Evolutionary conservation across 2,888 invertebrate species (phyloP).

Genomic region (Rhopalosiphum nymphaeae): DNA sequence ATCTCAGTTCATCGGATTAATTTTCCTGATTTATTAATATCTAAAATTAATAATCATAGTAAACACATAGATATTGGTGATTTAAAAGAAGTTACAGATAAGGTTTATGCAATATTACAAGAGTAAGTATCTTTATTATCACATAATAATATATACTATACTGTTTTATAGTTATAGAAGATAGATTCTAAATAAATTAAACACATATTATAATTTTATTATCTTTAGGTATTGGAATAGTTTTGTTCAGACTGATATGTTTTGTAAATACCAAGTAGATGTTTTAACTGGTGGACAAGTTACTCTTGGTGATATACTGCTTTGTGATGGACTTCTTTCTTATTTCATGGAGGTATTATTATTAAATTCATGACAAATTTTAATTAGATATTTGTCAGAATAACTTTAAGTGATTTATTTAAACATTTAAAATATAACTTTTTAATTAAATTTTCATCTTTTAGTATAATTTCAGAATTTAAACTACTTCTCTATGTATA

Average conservation of each 20-base stretch:
- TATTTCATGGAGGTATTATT: slow-evolving; percentile 90
- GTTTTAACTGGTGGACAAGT: slow-evolving; percentile 85
- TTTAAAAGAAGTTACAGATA: slow-evolving; percentile 38
- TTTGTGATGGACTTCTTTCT: slow-evolving; percentile 91
- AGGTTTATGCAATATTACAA: slow-evolving; percentile 51
- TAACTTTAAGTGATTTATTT: background rate
- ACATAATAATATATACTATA: background rate
- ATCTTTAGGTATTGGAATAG: slow-evolving; percentile 78
- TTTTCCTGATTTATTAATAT: slow-evolving; percentile 45
- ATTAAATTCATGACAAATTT: background rate
- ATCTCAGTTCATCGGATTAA: slow-evolving; percentile 53
- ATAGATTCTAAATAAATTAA: background rate
- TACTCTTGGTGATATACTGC: slow-evolving; percentile 87
- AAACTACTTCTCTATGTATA: background rate
- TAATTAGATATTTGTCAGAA: background rate
- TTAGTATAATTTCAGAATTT: background rate
- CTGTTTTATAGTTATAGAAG: background rate
- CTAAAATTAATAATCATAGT: slow-evolving; percentile 34
- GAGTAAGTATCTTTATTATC: slow-evolving; percentile 59
- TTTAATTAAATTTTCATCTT: background rate
- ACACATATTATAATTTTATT: background rate
- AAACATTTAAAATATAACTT: background rate
- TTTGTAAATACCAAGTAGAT: slow-evolving; percentile 94
- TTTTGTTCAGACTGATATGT: slow-evolving; percentile 87
- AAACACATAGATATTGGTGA: slow-evolving; percentile 40